Conservation (phyloP, 2,888 invertebrate species). For the Sclerodermus sp. region DNA sequence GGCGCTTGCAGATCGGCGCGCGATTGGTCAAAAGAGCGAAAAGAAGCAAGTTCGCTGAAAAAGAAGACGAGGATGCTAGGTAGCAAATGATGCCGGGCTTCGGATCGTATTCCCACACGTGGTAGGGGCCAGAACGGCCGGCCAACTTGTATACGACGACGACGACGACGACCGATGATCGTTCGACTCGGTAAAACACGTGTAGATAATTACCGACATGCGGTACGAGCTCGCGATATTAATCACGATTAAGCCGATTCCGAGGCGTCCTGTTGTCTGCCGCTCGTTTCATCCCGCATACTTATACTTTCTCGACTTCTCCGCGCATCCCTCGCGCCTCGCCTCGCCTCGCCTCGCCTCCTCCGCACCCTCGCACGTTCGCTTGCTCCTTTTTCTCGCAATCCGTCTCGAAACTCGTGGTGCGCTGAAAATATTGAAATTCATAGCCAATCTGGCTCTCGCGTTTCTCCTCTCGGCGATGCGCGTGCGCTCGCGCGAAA, state of each 20-base stretch:
- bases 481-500: background rate
- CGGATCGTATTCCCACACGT: conserved; percentile 41
- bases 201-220: conserved; percentile 46
- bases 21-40: too few relatives aligned
- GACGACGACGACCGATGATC: conserved; percentile 26
- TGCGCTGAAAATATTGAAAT: too few relatives aligned
- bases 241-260: conserved; percentile 49
- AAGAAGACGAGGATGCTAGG: conserved; percentile 16
- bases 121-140: conserved; percentile 1
- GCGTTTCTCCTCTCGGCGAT: background rate
- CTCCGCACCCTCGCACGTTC: too few relatives aligned
- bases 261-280: conserved; percentile 24
- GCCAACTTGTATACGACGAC: too few relatives aligned
- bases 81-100: conserved; percentile 20
- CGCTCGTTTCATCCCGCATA: conserved; percentile 8
- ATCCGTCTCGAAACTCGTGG: too few relatives aligned
- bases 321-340: conserved; percentile 1
- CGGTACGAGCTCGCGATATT: conserved; percentile 41
- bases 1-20: too few relatives aligned
- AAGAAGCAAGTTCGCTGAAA: background rate
- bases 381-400: too few relatives aligned
- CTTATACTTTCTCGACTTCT: conserved; percentile 12
- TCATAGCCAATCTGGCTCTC: too few relatives aligned
- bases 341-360: too few relatives aligned
- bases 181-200: conserved; percentile 39